A percentile compares a stretch with the other conserved stretches of the same genome.
Evolutionary conservation across 2,888 invertebrate genomes (phyloP).

Genomic region (Cremastinae sp.): DNA sequence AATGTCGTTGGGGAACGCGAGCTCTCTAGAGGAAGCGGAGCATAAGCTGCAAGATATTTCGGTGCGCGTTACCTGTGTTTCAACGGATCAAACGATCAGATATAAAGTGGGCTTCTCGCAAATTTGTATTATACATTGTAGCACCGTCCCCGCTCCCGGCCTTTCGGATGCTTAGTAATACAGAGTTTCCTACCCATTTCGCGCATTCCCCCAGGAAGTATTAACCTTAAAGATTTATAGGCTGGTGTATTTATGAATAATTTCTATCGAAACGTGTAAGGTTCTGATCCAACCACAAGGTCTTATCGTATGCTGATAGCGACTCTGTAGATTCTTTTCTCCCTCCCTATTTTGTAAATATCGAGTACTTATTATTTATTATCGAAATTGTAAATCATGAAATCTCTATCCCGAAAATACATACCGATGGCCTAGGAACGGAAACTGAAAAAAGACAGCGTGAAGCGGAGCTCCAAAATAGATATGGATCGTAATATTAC

Average conservation of each 20-base stretch:
- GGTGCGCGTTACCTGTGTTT: constrained; percentile 26
- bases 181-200: neutral
- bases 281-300: constrained; percentile 9
- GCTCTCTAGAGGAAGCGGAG: constrained; percentile 21
- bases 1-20: constrained; percentile 33
- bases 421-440: too few relatives aligned
- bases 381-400: constrained; percentile 46
- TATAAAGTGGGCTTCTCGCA: constrained; percentile 46
- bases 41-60: constrained; percentile 49
- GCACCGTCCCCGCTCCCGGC: constrained; percentile 16
- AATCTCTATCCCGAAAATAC: too few relatives aligned
- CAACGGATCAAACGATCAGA: constrained; percentile 54
- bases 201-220: constrained; percentile 53
- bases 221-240: constrained; percentile 55
- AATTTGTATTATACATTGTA: constrained; percentile 50
- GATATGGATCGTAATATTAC: constrained; percentile 55
- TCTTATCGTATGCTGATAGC: constrained; percentile 13
- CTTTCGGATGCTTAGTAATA: constrained; percentile 2
- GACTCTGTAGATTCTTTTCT: neutral
- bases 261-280: constrained; percentile 30
- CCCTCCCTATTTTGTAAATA: neutral
- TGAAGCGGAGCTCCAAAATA: constrained; percentile 26
- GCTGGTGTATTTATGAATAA: constrained; percentile 55
- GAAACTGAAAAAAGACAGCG: constrained; percentile 11
- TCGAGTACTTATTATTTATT: constrained; percentile 30